Evolutionary conservation across 2,797 vertebrate species (phyloP).

Genomic region (Graptemys geographica): DNA sequence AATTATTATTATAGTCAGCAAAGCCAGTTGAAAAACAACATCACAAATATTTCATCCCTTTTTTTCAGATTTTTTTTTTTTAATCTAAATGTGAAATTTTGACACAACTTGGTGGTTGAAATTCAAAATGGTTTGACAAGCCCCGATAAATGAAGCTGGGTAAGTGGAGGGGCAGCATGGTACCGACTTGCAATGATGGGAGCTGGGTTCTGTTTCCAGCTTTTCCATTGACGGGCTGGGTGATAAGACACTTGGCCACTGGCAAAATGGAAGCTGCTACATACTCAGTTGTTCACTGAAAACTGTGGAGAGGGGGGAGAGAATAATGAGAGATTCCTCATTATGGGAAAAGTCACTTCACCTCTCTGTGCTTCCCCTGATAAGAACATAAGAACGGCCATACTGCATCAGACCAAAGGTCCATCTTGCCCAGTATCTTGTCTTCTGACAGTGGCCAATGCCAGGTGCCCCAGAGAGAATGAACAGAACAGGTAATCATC

Average conservation of each 20-base stretch:
- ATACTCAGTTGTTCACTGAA: too few species aligned
- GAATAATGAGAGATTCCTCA: too few species aligned
- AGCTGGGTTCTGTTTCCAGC: not conserved
- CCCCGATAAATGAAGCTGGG: not conserved
- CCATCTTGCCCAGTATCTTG: too few species aligned
- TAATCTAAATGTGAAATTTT: not conserved
- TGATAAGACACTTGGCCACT: not conserved
- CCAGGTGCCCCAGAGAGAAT: too few species aligned
- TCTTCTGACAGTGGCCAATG: too few species aligned
- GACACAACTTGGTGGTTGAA: not conserved
- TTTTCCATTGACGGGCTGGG: not conserved
- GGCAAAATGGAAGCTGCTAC: too few species aligned
- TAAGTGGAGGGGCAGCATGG: not conserved
- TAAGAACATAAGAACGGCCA: too few species aligned
- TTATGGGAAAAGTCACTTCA: too few species aligned
- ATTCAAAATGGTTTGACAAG: not conserved
- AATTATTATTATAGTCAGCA: not conserved
- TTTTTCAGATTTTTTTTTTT: not conserved
- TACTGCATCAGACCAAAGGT: too few species aligned
- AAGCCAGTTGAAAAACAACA: not conserved
- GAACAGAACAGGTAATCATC: too few species aligned
- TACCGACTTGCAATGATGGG: not conserved
- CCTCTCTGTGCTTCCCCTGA: too few species aligned
- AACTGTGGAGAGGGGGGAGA: too few species aligned
- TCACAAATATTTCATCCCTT: not conserved